Conservation (phyloP, 2,113 vertebrate species). For the Amblyopsis rosae region DNA sequence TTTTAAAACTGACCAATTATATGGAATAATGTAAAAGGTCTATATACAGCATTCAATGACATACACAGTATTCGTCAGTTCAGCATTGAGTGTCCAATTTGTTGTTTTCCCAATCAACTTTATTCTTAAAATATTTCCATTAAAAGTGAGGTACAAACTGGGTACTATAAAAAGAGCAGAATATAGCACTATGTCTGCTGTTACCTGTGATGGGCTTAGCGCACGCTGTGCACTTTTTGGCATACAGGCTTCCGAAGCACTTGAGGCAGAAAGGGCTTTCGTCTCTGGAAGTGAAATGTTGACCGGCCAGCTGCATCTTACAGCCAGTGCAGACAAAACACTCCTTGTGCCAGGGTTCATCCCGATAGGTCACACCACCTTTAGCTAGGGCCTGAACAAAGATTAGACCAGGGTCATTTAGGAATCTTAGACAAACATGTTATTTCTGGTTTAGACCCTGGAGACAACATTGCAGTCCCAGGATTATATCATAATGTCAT, state of each 20-base stretch:
- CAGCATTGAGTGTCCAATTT: no score
- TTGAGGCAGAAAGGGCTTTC: slow-evolving; percentile 94
- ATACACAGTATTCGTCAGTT: no score
- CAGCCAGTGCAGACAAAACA: slow-evolving; percentile 96
- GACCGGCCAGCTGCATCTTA: slow-evolving; percentile 91
- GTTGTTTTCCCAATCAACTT: no score
- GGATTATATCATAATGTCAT: no score
- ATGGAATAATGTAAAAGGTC: no score
- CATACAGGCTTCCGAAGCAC: slow-evolving; percentile 95
- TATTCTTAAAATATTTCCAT: no score
- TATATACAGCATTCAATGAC: no score
- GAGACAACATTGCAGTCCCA: no score
- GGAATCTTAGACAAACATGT: neutral
- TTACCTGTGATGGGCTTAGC: slow-evolving; percentile 94
- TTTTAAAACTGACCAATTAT: no score
- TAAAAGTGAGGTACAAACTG: no score
- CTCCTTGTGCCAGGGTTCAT: slow-evolving; percentile 98
- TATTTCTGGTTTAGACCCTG: no score
- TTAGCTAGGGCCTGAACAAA: slow-evolving; percentile 87
- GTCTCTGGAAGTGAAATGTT: slow-evolving; percentile 97
- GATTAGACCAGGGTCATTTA: slow-evolving; percentile 16
- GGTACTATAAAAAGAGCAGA: no score
- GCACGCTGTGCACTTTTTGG: slow-evolving; percentile 96
- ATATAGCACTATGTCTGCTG: neutral
- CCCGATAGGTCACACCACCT: slow-evolving; percentile 96